A percentile compares a stretch with the other conserved stretches of the same genome.
phyloP scores from a whole-genome alignment of 2,113 vertebrate species.

The Phodopus roborovskii region DNA sequence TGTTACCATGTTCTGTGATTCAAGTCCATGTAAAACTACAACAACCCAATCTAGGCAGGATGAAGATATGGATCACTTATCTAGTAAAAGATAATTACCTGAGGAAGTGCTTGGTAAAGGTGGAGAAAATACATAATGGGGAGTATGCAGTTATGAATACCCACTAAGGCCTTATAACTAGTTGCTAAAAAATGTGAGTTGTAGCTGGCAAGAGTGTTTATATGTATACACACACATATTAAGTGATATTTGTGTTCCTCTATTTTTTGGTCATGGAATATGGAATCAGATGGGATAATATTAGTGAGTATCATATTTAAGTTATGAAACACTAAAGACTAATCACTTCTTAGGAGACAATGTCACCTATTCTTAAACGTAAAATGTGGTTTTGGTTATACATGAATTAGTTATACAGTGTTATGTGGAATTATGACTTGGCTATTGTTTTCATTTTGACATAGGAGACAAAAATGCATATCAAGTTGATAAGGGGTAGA shows the following conservation, averaged over 20 bases:
- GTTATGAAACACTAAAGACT: not conserved
- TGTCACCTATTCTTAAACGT: not conserved
- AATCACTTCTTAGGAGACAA: not conserved
- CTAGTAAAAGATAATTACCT: not conserved
- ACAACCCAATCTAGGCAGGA: not conserved
- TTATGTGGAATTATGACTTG: not conserved
- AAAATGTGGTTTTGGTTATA: not conserved
- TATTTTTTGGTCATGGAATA: not conserved
- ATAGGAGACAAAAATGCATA: not conserved
- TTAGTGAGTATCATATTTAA: not conserved
- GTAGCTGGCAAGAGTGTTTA: not conserved
- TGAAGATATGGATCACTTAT: not conserved
- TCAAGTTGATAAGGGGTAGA: too few relatives aligned
- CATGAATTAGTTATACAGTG: not conserved
- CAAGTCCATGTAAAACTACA: not conserved
- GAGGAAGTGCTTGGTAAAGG: not conserved
- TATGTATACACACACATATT: not conserved
- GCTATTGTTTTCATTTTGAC: not conserved
- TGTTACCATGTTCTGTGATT: not conserved
- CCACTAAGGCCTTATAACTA: not conserved
- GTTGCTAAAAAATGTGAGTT: not conserved
- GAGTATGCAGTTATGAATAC: not conserved
- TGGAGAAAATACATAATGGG: not conserved
- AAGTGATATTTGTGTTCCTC: not conserved
- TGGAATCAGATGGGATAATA: not conserved